A percentile compares a stretch with the other conserved stretches of the same genome.
phyloP scores from a whole-genome alignment of 2,797 vertebrate species.

The Myiotriccus ornatus region DNA sequence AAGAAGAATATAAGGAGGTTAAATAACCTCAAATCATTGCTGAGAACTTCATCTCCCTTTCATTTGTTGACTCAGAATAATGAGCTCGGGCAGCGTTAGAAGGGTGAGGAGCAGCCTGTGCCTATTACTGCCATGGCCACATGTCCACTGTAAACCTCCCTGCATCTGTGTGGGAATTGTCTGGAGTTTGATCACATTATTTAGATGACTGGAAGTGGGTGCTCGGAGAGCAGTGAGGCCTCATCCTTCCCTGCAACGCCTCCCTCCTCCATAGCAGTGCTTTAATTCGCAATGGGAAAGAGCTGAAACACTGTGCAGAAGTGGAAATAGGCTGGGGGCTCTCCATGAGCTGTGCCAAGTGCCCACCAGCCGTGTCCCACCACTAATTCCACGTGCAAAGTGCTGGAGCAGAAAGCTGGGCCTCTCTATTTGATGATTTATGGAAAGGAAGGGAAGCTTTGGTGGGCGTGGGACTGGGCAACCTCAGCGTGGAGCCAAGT shows the following conservation, averaged over 20 bases:
- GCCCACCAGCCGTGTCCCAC: fast-evolving
- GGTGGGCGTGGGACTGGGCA: neutral
- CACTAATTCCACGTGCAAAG: neutral
- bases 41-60: neutral
- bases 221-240: neutral
- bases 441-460: neutral
- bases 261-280: neutral
- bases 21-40: neutral
- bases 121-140: neutral
- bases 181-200: neutral
- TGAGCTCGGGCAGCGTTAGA: neutral
- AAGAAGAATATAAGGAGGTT: neutral
- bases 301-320: neutral
- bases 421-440: neutral
- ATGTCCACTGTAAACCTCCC: neutral
- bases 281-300: neutral
- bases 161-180: neutral
- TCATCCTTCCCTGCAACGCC: neutral
- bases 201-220: neutral
- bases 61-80: constrained; percentile 19
- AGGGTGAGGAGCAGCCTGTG: neutral
- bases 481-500: neutral
- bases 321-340: neutral
- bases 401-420: neutral
- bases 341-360: neutral